Base-by-base conservation (phyloP, 1,140 invertebrate species). In the Portunus trituberculatus region DNA sequence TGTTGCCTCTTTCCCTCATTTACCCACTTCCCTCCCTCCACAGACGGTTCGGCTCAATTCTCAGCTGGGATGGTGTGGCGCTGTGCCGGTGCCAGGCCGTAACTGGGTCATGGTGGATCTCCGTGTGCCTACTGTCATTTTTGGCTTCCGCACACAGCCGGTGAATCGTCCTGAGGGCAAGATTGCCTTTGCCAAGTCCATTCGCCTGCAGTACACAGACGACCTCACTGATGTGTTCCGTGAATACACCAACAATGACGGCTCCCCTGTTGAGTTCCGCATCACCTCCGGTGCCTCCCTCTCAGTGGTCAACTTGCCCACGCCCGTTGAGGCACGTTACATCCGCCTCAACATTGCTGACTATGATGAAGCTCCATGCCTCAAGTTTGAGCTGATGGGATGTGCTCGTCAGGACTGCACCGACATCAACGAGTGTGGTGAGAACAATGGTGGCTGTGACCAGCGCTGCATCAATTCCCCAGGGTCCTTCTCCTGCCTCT, bases 341-440 rank as follows among this genome's bases (percentile, higher is more conserved):
- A 97, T 99, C 16, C 98, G 98, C 96, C 98, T 99, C 96, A 98
- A 98, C 93, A 98, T 99, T 92, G 98, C 97, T 97, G 98, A 99
- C 97, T 99, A 98, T 96, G 98, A 98, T 67, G 98, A 98, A 4
- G 98, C 98, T 7, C 99, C 99, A 4, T 99, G 99, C 96, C 97
- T 99, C 92, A 98, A 99, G 97, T 96, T 99, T 67, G 99, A 99
- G 97, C 97, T 99, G 28, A 99, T 99, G 98, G 99, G 99, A 10
- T 99, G 99, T 97, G 98, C 98, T 0, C 97, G 98, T 96, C 97
- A 99, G 96, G 99, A 99, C 96, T 99, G 99, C 97, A 97, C 97
- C 14, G 99, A 99, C 97, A 98, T 99, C 48, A 99, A 99, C 96
- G 99, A 99, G 97, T 99, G 99, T 97, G 97, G 97, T 89, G 97